Base-by-base conservation (phyloP, 2,113 vertebrate species). In the Trachemys scripta region DNA sequence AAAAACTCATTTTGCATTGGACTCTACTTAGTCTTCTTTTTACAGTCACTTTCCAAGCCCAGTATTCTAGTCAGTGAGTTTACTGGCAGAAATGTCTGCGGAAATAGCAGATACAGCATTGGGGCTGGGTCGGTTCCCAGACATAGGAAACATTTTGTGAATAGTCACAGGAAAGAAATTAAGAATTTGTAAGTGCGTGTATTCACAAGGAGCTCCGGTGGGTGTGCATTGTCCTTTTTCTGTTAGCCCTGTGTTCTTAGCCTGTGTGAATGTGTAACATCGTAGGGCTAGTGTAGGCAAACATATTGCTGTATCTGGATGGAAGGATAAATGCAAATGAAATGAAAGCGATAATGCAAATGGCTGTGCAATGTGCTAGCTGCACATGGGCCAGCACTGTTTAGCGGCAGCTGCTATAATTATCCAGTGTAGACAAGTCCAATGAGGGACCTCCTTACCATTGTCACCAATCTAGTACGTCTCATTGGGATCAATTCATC, bases 171-270 rank as follows among this genome's bases (percentile, higher is more conserved):
- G 47, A 51, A 90, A 35, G 8, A 80, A 69, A 54, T 12, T 69
- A 35, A 35, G 38, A 2, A 54, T 69, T 12, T 16, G 17, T 24
- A 45, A 81, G 29, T 24, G 8, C 6, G 25, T 87, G 49, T n/a
- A 10, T 69, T 76, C 47, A 29, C 14, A 57, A 19, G 19, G 25
- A 31, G 1, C 45, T 16, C 69, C 45, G 31, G 11, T 0, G 86
- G 51, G 79, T 16, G 5, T 8, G 3, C 6, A 3, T 19, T 2
- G 1, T 4, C 8, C 31, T 2, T 25, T 47, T 59, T 53, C 12
- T 2, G 6, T 54, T 38, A 59, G 14, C 45, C 1, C 38, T 42
- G 69, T 87, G 31, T 35, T 35, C 14, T 16, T 62, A 7, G 11
- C 59, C 29, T 65, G 62, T 65, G 62, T 65, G 31, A 7, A 16